phyloP scores from a whole-genome alignment of 2,888 invertebrate species.

The Drosophila limbata region DNA sequence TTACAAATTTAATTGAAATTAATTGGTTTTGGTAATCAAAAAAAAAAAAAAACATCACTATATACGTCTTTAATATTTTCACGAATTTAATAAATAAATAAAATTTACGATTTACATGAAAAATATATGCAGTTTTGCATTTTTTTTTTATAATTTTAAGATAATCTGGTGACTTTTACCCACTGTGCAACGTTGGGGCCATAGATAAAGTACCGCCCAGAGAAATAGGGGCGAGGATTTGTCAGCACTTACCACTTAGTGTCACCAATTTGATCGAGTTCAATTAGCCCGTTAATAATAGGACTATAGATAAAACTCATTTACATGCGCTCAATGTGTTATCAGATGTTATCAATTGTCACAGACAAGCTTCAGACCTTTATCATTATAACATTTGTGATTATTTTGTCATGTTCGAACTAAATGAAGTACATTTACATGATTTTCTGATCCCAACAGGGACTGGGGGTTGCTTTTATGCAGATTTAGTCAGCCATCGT shows the following conservation, averaged over 20 bases:
- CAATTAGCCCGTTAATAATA: no score
- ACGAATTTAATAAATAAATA: no score
- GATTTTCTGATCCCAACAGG: slow-evolving; percentile 48
- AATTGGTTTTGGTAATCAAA: no score
- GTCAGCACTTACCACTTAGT: slow-evolving; percentile 62
- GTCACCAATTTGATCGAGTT: slow-evolving; percentile 70
- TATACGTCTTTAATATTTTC: no score
- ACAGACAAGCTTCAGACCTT: slow-evolving; percentile 34
- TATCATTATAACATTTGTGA: slow-evolving; percentile 79
- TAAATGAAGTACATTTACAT: slow-evolving; percentile 41
- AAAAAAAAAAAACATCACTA: no score
- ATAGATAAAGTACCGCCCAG: slow-evolving; percentile 24
- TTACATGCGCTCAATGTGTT: slow-evolving; percentile 63
- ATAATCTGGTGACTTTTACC: background rate
- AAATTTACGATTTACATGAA: no score
- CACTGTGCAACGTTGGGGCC: background rate
- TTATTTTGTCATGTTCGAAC: slow-evolving; percentile 80
- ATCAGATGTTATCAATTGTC: slow-evolving; percentile 39
- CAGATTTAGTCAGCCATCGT: slow-evolving; percentile 56
- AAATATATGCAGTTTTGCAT: no score
- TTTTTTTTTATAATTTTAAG: background rate
- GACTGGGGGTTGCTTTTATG: slow-evolving; percentile 66
- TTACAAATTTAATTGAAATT: no score
- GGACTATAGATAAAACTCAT: slow-evolving; percentile 75
- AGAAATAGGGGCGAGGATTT: slow-evolving; percentile 37